Evolutionary conservation across 2,797 vertebrate genomes (phyloP).

Genomic region (Corythornis leucogaster): DNA sequence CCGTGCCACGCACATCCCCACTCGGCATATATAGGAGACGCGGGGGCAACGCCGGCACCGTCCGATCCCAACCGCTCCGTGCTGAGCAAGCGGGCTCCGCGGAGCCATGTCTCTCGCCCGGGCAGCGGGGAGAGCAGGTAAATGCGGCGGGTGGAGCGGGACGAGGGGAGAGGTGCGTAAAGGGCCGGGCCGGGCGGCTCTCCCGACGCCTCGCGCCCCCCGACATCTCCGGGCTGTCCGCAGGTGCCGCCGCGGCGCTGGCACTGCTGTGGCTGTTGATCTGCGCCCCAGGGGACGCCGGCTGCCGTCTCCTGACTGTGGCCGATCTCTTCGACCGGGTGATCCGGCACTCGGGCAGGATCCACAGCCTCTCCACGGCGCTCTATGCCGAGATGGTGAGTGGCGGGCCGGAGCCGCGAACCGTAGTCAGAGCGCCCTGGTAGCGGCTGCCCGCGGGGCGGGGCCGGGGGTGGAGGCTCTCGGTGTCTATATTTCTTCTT

Average conservation of each 20-base stretch:
- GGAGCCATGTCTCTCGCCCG: not conserved
- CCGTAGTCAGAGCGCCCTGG: not conserved
- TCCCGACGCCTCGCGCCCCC: accelerated
- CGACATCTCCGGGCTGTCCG: not conserved
- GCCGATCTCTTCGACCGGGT: slow-evolving; percentile 84
- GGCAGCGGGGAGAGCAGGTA: not conserved
- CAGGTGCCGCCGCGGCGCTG: slow-evolving; percentile 41
- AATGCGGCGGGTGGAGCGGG: not conserved
- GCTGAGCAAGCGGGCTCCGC: not conserved
- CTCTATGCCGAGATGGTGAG: slow-evolving; percentile 83
- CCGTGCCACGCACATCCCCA: not conserved
- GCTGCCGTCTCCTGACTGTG: slow-evolving; percentile 75
- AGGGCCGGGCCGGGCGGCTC: accelerated
- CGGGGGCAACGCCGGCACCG: not conserved
- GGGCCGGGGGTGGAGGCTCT: not conserved
- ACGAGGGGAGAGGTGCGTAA: not conserved
- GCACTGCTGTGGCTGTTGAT: slow-evolving; percentile 69
- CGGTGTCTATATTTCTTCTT: not conserved
- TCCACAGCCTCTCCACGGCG: slow-evolving; percentile 82
- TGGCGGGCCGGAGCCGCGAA: not conserved
- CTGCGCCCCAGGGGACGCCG: slow-evolving; percentile 51
- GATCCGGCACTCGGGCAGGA: slow-evolving; percentile 83
- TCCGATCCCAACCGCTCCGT: not conserved
- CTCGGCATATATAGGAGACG: not conserved
- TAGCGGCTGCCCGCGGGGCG: not conserved